Percentiles rank a stretch among this genome's conserved stretches.
Conservation (phyloP, 2,113 vertebrate species). For the Corythaixoides concolor region DNA sequence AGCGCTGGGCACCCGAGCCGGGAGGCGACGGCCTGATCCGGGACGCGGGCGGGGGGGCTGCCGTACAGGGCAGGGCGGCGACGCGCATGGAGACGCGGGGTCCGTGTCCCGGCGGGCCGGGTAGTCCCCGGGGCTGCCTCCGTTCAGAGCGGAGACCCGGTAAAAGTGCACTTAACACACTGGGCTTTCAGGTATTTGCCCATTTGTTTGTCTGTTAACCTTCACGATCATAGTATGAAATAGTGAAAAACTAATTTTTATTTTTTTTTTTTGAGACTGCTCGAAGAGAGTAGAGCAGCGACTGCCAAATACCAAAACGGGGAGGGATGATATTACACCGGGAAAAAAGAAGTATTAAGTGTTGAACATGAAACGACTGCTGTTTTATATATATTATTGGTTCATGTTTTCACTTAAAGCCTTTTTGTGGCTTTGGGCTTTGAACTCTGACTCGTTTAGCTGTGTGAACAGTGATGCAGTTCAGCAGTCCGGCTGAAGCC, state of each 20-base stretch:
- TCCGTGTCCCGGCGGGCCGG: background rate
- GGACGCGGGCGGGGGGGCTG: background rate
- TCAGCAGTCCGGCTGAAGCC: background rate
- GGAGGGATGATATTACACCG: background rate
- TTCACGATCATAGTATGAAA: background rate
- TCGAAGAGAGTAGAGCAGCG: background rate
- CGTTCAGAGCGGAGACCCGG: background rate
- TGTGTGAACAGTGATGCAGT: background rate
- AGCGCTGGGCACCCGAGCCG: background rate
- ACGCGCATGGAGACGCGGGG: background rate
- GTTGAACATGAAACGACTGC: background rate
- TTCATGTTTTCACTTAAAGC: background rate
- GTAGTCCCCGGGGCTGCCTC: accelerated
- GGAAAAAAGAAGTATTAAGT: background rate
- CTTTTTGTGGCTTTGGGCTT: background rate
- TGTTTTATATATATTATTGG: background rate
- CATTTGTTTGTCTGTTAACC: background rate
- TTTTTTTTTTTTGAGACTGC: background rate
- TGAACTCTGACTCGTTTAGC: background rate
- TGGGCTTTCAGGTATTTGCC: background rate
- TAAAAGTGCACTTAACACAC: background rate
- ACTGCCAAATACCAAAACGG: background rate
- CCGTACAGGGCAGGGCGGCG: background rate
- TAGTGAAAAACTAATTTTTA: background rate
- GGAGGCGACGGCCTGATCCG: background rate